These are phyloP conservation scores for Semnopithecus entellus DNA, from an alignment of 2,113 vertebrate genomes.

Conservation along the genomic window DNA sequence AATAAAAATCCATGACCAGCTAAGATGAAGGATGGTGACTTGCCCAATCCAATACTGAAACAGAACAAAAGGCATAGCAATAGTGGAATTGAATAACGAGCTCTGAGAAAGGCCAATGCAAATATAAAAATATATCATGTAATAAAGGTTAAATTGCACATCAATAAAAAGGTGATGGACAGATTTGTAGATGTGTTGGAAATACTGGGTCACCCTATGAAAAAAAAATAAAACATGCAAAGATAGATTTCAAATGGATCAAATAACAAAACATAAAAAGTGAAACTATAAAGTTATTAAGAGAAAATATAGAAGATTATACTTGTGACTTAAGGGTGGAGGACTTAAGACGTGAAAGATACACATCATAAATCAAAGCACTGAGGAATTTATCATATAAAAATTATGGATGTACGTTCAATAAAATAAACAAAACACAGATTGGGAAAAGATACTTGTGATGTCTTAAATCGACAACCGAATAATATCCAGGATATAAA, in stretches of 20 bases:
- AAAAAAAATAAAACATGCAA: constrained; percentile 5
- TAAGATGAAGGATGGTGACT: not conserved
- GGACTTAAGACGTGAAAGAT: not conserved
- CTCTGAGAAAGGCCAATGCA: not conserved
- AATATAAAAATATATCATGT: not conserved
- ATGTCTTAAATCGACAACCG: not conserved
- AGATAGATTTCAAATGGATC: not conserved
- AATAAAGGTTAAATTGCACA: not conserved
- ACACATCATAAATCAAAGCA: not conserved
- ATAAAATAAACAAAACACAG: not conserved
- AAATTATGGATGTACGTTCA: constrained; percentile 1
- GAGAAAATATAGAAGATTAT: not conserved
- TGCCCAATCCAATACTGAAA: not conserved
- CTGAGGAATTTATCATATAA: not conserved
- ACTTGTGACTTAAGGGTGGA: not conserved
- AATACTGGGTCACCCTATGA: not conserved
- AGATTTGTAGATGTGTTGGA: not conserved
- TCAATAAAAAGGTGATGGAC: not conserved
- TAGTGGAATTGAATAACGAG: not conserved
- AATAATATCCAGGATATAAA: constrained; percentile 14
- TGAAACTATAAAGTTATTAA: constrained; percentile 18
- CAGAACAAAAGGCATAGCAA: not conserved
- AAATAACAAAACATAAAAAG: not conserved
- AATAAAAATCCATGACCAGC: not conserved
- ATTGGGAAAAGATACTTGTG: constrained; percentile 12